These are phyloP conservation scores for Dasyurus viverrinus DNA, from an alignment of 2,113 vertebrate genomes.

Conservation along the genomic window DNA sequence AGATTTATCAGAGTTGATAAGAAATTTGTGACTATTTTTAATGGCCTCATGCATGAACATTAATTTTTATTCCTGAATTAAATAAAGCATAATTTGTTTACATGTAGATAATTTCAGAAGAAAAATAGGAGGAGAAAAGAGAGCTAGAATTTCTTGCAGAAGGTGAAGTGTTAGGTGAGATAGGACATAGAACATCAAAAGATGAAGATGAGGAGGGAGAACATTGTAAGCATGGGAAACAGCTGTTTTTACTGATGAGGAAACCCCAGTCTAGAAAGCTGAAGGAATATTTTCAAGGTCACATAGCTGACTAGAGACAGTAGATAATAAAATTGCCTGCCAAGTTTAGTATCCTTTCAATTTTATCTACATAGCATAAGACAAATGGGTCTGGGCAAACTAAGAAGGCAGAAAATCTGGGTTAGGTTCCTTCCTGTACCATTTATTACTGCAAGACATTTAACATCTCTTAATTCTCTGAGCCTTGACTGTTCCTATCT, in stretches of 20 bases:
- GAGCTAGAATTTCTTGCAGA: neutral
- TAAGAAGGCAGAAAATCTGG: neutral
- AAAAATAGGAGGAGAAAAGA: neutral
- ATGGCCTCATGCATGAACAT: neutral
- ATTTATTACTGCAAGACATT: neutral
- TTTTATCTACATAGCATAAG: neutral
- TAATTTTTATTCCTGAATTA: neutral
- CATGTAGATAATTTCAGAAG: neutral
- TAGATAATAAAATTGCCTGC: neutral
- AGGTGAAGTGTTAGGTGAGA: neutral
- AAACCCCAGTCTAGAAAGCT: neutral
- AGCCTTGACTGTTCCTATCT: neutral
- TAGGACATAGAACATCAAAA: neutral
- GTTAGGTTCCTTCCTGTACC: neutral
- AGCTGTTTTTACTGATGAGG: neutral
- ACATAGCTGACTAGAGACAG: neutral
- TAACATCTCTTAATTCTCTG: neutral
- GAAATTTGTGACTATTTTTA: slow-evolving; percentile 7
- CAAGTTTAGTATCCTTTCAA: neutral
- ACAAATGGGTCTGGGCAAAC: neutral
- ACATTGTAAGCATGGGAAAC: neutral
- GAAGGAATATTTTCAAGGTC: neutral
- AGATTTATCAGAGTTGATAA: slow-evolving; percentile 1
- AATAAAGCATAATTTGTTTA: neutral
- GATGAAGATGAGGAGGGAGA: neutral